Evolutionary conservation across 2,888 invertebrate species (phyloP).

Genomic region (Melitaea athalia): DNA sequence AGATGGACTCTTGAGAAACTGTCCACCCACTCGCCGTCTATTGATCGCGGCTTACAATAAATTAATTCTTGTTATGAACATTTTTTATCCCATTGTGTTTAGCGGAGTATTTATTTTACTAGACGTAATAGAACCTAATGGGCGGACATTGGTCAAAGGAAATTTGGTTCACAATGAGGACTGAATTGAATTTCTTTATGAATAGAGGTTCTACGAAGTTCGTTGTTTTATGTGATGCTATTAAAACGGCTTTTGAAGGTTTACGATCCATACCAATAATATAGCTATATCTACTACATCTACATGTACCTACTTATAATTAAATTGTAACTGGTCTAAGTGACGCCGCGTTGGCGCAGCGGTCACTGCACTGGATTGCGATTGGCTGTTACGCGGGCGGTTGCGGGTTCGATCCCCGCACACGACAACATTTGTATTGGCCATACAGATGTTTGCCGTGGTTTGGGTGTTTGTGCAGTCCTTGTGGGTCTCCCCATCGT

Average conservation of each 20-base stretch:
- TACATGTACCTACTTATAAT: neutral
- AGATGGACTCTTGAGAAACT: constrained; percentile 81
- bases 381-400: too few relatives aligned
- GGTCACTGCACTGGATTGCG: too few relatives aligned
- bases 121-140: constrained; percentile 65
- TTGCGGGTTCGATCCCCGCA: too few relatives aligned
- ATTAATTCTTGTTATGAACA: constrained; percentile 81
- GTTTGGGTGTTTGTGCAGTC: too few relatives aligned
- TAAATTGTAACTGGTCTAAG: too few relatives aligned
- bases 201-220: constrained; percentile 32
- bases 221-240: constrained; percentile 29
- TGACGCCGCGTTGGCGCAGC: too few relatives aligned
- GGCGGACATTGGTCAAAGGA: constrained; percentile 77
- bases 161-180: constrained; percentile 46
- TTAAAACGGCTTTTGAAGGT: constrained; percentile 23
- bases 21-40: constrained; percentile 80
- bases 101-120: constrained; percentile 72
- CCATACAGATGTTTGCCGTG: too few relatives aligned
- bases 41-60: constrained; percentile 78
- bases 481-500: too few relatives aligned
- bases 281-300: neutral
- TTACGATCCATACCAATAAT: neutral
- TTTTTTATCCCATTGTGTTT: constrained; percentile 76
- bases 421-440: too few relatives aligned
- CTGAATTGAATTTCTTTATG: constrained; percentile 43